Base-by-base conservation (phyloP, 1,140 invertebrate species). In the Eumeta japonica region DNA sequence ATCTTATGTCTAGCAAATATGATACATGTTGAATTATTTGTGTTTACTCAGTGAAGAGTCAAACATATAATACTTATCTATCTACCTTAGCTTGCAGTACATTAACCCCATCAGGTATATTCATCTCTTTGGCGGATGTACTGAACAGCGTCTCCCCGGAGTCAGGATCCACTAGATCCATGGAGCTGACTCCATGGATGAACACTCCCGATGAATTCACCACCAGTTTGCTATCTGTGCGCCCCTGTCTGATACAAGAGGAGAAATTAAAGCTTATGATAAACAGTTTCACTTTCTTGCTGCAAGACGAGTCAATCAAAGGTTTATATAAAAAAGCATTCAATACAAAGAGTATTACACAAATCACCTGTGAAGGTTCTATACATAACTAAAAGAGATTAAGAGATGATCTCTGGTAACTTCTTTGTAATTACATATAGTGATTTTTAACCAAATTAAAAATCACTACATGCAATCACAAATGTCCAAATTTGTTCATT, bases 121-220 rank as follows among this genome's bases (percentile, higher is more conserved):
- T 83, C 52, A 90, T 89, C 39, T 83, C 81, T 2, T 88, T 85
- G 34, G 82, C 81, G 15, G 77, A 72, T 0, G 89, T 90, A 4
- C 85, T 86, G 60, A 94, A 94, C 11, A 91, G 76, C 1, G 71
- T 59, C n/a, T 77, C 62, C 0, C 80, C 83, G 3, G 80, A 76
- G 3, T 63, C 68, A n/a, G 81, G 81, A 55, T 87, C 81, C 18
- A 81, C 77, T 2, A 91, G 72, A 37, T 84, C 79, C 53, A 92
- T 84, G 0, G 80, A 74, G 34, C 83, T 81, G 0, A 90, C 78
- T 2, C 80, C 80, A 1, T 79, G 79, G n/a, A 92, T 74, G 2
- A 77, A 70, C 0, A 86, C 87, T 1, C 82, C 82, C 20, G 83
- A 83, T 36, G 78, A 60, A 39, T 81, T 77, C 11, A 85, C 53